A percentile compares a stretch with the other conserved stretches of the same genome.
Conservation (phyloP, 53 echinoderm and acorn worm genomes). For the Apostichopus leukothele region DNA sequence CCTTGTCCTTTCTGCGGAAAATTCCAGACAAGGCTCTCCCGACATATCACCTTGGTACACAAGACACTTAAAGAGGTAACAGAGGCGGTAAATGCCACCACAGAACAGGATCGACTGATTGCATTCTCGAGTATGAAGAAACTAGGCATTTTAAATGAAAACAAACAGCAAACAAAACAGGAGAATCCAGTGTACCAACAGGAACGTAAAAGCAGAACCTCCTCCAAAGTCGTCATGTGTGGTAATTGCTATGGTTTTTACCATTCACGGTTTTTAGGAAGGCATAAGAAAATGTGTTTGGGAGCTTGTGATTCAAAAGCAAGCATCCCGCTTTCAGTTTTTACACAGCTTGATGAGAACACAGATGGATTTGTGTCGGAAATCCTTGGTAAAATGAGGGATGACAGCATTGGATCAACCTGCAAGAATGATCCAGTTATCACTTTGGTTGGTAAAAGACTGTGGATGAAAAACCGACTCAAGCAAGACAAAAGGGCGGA, state of each 20-base stretch:
- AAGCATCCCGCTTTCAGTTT: neutral
- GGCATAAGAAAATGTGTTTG: conserved; percentile 41
- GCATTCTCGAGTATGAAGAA: conserved; percentile 37
- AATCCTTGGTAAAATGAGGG: conserved; percentile 52
- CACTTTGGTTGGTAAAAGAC: too few relatives aligned
- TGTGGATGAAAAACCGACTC: too few relatives aligned
- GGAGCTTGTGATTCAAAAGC: too few relatives aligned
- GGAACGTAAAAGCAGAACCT: conserved; percentile 30
- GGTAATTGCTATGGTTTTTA: conserved; percentile 50
- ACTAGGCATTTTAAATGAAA: conserved; percentile 50
- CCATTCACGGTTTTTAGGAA: conserved; percentile 13
- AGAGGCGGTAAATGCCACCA: conserved; percentile 41
- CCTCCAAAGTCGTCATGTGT: conserved; percentile 42
- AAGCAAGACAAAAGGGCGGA: too few relatives aligned
- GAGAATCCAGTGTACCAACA: conserved; percentile 49
- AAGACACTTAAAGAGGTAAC: conserved; percentile 25
- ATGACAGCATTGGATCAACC: conserved; percentile 9
- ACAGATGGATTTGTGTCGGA: conserved; percentile 51
- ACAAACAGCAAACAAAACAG: conserved; percentile 49
- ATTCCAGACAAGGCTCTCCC: conserved; percentile 11
- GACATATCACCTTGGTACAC: conserved; percentile 29
- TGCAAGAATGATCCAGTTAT: too few relatives aligned
- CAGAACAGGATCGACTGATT: conserved; percentile 35
- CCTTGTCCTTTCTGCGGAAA: conserved; percentile 27
- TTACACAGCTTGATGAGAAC: neutral